Evolutionary conservation across 2,113 vertebrate species (phyloP), one percentile per base, ranked within the genome.

Genomic region (Ellobius talpinus): DNA sequence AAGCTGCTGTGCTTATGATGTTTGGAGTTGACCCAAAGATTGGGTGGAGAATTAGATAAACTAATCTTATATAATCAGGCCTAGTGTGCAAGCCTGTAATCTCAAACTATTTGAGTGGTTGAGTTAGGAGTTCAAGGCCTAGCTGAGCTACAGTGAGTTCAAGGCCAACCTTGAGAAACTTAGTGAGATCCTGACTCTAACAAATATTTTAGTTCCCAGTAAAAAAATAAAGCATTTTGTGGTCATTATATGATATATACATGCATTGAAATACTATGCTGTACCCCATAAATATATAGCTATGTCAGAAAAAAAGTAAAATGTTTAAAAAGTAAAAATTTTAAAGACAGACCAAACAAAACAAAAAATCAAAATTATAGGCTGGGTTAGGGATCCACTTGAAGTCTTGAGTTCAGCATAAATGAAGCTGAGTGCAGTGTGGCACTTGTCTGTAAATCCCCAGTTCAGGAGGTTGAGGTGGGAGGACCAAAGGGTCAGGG

Each of bases 31-130:
- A 93, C 84, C 23, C 65, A 76, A 6, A 29, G 47, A 21, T 86
- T 66, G 33, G 73, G 4, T 82, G 21, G 63, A 16, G 23, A 82
- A 89, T 61, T 73, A 79, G 29, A 66, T 79, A 76, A 63, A 31
- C 87, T 78, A 33, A 50, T 97, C 92, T 96, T 74, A 70, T 55
- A 21, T 55, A 31, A 66, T 65, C 66, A 70, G 45, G 82, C 26
- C 84, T 87, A 12, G 6, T 87, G 66, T n/a, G 3, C 47, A 52
- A 17, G 23, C 47, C 12, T 87, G 4, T 72, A n/a, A 87, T 52
- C 6, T 26, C 42, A 68, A 63, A 33, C 85, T 50, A 24, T 50
- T 68, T 87, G 42, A 50, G 65, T 47, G 45, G 17, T 29, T 23
- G 42, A 47, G 29, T 47, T 31, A 2, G 29, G 31, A 50, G 42